Percentiles rank a stretch among this genome's conserved stretches.
phyloP scores from a whole-genome alignment of 2,888 invertebrate genomes.

The Himalopsyche tibetana region DNA sequence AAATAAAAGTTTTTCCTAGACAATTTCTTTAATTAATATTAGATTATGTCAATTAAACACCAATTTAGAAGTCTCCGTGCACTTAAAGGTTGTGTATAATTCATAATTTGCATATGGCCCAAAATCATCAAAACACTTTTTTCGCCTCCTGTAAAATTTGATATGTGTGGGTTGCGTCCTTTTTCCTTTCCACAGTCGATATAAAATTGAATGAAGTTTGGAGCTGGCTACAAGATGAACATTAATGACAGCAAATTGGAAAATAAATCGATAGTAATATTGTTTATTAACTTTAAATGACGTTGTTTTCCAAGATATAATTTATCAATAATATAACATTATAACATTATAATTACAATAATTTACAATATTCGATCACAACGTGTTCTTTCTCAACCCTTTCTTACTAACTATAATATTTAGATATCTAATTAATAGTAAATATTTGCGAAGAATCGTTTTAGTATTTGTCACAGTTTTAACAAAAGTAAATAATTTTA shows the following conservation, averaged over 20 bases:
- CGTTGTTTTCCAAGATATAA: slow-evolving; percentile 47
- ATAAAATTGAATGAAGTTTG: too few species aligned
- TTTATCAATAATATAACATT: slow-evolving; percentile 55
- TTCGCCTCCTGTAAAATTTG: too few species aligned
- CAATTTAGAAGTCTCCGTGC: too few species aligned
- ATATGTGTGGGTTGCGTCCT: too few species aligned
- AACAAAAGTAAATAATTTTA: background rate
- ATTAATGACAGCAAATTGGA: slow-evolving; percentile 56
- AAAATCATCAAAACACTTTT: too few species aligned
- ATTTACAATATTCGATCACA: slow-evolving; percentile 64
- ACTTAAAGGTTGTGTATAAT: too few species aligned
- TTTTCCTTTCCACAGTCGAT: too few species aligned
- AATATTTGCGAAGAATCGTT: background rate
- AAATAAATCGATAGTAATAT: slow-evolving; percentile 41
- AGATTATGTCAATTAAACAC: too few species aligned
- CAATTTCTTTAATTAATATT: too few species aligned
- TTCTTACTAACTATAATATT: background rate
- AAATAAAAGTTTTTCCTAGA: too few species aligned
- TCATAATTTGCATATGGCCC: too few species aligned
- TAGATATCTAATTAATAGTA: background rate
- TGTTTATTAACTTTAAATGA: slow-evolving; percentile 49
- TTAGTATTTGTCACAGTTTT: background rate
- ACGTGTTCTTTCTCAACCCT: slow-evolving; percentile 57
- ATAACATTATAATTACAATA: slow-evolving; percentile 64
- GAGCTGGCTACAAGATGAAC: slow-evolving; percentile 51